Percentiles rank a stretch among this genome's conserved stretches.
Conservation (phyloP, 2,797 vertebrate species). For the Onychomys torridus region DNA sequence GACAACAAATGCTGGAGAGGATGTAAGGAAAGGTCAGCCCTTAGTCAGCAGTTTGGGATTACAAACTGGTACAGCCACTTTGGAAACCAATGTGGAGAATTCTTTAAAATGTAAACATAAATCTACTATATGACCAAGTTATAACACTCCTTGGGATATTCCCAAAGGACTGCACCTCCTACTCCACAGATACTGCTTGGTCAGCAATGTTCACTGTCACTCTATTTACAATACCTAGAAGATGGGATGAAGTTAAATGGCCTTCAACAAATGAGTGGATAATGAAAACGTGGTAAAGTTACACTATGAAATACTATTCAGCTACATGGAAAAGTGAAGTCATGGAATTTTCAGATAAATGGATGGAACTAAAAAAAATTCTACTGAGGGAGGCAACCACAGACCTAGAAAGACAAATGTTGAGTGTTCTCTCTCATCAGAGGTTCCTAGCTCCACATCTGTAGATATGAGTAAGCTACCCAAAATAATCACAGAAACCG, state of each 20-base stretch:
- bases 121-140: background rate
- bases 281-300: background rate
- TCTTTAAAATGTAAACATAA: background rate
- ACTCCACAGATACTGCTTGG: background rate
- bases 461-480: background rate
- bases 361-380: background rate
- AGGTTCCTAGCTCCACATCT: background rate
- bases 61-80: no score
- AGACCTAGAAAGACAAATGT: background rate
- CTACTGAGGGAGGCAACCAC: background rate
- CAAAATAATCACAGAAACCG: background rate
- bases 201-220: background rate
- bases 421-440: background rate
- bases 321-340: background rate
- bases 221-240: background rate
- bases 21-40: background rate
- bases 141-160: background rate
- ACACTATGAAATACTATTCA: background rate
- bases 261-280: background rate
- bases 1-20: background rate
- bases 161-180: no score
- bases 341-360: background rate
- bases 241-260: background rate
- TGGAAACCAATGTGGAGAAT: background rate
- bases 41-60: background rate